phyloP scores from a whole-genome alignment of 2,888 invertebrate species.

The Drosophila testacea region DNA sequence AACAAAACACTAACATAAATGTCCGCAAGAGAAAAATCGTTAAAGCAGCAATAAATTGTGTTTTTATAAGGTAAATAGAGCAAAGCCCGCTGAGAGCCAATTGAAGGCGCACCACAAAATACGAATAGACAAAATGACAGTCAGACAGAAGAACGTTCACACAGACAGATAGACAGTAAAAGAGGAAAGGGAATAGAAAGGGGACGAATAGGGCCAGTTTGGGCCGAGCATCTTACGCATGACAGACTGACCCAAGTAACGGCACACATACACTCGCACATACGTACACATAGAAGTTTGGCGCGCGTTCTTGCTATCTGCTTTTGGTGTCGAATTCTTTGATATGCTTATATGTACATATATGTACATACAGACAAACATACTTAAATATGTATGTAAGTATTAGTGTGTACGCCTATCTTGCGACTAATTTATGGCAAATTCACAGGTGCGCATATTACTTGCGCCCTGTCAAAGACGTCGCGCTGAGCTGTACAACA shows the following conservation, averaged over 20 bases:
- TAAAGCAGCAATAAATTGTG: slow-evolving; percentile 76
- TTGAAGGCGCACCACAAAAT: slow-evolving; percentile 70
- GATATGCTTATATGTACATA: slow-evolving; percentile 34
- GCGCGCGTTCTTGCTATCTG: slow-evolving; percentile 62
- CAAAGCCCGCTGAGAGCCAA: slow-evolving; percentile 77
- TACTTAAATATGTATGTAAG: slow-evolving; percentile 16
- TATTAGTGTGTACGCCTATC: slow-evolving; percentile 13
- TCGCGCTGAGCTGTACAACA: slow-evolving; percentile 57
- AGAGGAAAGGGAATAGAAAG: slow-evolving; percentile 8
- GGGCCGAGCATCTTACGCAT: slow-evolving; percentile 51
- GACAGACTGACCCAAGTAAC: slow-evolving; percentile 55
- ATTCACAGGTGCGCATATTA: slow-evolving; percentile 80
- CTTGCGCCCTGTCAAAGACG: slow-evolving; percentile 74
- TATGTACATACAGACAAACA: slow-evolving; percentile 12
- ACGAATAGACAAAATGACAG: slow-evolving; percentile 49
- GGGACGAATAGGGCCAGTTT: slow-evolving; percentile 5
- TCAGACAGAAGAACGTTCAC: slow-evolving; percentile 18
- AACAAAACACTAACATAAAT: slow-evolving; percentile 40
- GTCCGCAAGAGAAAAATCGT: slow-evolving; percentile 65
- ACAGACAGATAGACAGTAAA: slow-evolving; percentile 21
- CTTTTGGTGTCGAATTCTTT: slow-evolving; percentile 51
- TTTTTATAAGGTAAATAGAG: slow-evolving; percentile 81
- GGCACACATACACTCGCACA: slow-evolving; percentile 21
- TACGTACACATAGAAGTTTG: slow-evolving; percentile 51
- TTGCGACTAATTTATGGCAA: slow-evolving; percentile 79